Base-by-base conservation (phyloP, 2,113 vertebrate species). In the Excalfactoria chinensis region DNA sequence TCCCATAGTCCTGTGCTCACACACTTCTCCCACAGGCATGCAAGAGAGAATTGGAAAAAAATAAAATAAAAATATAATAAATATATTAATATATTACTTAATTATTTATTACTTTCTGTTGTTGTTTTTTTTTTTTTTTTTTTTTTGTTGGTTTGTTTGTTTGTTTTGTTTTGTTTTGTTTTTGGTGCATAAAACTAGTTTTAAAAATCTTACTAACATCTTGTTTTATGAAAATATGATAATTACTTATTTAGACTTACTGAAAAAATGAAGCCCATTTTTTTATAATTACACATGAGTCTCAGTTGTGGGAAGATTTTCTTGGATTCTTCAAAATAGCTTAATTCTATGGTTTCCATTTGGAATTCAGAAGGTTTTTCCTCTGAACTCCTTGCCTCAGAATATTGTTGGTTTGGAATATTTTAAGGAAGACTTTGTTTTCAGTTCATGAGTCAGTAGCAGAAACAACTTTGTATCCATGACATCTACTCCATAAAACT, bases 271-370 rank as follows among this genome's bases (percentile, higher is more conserved):
- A 77, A 59, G 11, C 3, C 43, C 2, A 51, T 67, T 86, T 89
- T 89, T 93, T 93, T 88, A 37, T 85, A 83, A 69, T 81, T 86
- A 64, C 88, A 89, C 71, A 58, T 74, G 51, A 88, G 35, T 7
- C 64, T 14, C 62, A 23, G 28, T 82, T 89, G 46, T 78, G 22
- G 2, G 10, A 1, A 11, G 5, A 85, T 63, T 40, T 43, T 79
- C 58, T 83, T 85, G 74, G 13, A 75, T 90, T 62, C 40, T 92
- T 91, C 48, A 73, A 16, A 78, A 68, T 58, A 62, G 30, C n/a
- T 89, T 62, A 95, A 78, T 89, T 92, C 55, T 44, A 25, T 44
- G 13, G 6, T 69, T 89, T 91, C n/a, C 8, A 43, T 48, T 78
- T 89, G 30, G 63, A 92, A 84, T 72, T 72, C 40, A 58, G 35